Conservation (phyloP, 2,113 vertebrate species). For the Orcinus orca region DNA sequence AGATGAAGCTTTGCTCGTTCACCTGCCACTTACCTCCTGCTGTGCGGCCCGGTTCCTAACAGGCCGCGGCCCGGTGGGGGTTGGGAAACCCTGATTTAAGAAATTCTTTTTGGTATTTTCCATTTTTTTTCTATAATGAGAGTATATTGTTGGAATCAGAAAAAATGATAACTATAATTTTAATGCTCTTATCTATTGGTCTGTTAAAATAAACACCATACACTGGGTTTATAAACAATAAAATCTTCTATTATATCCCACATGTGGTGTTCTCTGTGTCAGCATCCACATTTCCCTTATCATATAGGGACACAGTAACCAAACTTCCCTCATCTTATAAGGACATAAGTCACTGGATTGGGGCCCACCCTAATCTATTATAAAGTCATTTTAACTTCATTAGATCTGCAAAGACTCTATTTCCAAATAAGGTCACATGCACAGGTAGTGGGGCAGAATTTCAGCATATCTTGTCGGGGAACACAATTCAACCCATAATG, state of each 20-base stretch:
- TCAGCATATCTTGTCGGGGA: neutral
- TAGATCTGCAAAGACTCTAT: neutral
- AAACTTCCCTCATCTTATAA: neutral
- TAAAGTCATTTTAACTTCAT: neutral
- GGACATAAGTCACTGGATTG: neutral
- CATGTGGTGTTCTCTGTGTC: neutral
- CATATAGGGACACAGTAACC: neutral
- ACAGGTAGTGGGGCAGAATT: neutral
- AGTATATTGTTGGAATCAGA: neutral
- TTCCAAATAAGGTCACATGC: neutral
- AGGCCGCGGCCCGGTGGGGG: no score
- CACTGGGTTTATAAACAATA: neutral
- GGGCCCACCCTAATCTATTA: neutral
- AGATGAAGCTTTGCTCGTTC: no score
- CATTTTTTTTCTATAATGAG: neutral
- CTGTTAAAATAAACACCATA: neutral
- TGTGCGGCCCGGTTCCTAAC: no score
- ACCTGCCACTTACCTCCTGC: no score
- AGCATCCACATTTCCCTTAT: neutral
- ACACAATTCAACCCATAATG: neutral
- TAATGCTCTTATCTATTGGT: neutral
- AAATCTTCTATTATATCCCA: neutral
- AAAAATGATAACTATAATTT: slow-evolving; percentile 8
- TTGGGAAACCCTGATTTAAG: neutral
- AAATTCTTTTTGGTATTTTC: neutral